Evolutionary conservation across 2,888 invertebrate species (phyloP).

Genomic region (Asteroscopus sphinx): DNA sequence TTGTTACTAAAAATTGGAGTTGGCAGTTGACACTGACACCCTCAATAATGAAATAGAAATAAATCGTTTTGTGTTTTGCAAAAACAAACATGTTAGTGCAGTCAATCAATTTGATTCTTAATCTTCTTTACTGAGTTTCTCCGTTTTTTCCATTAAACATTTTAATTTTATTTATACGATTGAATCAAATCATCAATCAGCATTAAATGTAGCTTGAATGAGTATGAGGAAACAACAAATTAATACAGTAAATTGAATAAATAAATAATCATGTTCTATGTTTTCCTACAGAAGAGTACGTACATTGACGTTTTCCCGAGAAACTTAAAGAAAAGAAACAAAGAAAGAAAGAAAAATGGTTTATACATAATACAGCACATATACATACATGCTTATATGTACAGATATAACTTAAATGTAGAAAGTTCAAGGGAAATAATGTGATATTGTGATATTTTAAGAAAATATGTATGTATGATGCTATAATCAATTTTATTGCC

Average conservation of each 20-base stretch:
- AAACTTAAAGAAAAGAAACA: too few relatives aligned
- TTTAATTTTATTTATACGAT: slow-evolving; percentile 22
- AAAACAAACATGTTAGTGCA: slow-evolving; percentile 3
- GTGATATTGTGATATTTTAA: too few relatives aligned
- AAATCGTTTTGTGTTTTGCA: not conserved
- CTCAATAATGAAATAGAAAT: slow-evolving; percentile 1
- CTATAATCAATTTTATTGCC: too few relatives aligned
- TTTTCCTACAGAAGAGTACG: not conserved
- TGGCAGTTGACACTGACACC: not conserved
- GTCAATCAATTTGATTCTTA: slow-evolving; percentile 7
- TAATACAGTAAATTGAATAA: slow-evolving; percentile 20
- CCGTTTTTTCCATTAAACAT: slow-evolving; percentile 3
- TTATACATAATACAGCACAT: too few relatives aligned
- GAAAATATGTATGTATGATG: too few relatives aligned
- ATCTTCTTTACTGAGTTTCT: slow-evolving; percentile 16
- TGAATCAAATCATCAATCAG: slow-evolving; percentile 33
- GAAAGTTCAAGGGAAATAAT: too few relatives aligned
- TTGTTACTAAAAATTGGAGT: not conserved
- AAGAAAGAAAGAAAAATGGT: too few relatives aligned
- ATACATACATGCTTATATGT: too few relatives aligned
- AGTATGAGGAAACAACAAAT: slow-evolving; percentile 22
- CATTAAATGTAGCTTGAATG: slow-evolving; percentile 6
- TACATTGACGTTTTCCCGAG: not conserved
- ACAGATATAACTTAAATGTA: too few relatives aligned
- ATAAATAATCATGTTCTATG: slow-evolving; percentile 8